phyloP scores from a whole-genome alignment of 2,113 vertebrate genomes.

The mouse (Mus musculus) region DNA sequence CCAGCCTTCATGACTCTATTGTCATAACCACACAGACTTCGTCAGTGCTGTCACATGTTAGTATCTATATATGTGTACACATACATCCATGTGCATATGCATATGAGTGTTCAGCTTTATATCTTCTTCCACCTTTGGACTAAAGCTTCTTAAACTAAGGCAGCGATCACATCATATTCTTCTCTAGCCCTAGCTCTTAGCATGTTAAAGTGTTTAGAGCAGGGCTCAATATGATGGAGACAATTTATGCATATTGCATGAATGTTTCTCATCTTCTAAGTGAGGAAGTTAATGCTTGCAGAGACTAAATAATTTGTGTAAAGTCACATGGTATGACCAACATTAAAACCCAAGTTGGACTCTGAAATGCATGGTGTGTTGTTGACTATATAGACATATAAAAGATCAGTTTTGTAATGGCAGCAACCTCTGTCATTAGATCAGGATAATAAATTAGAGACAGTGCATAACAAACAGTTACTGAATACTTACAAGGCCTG shows the following conservation, averaged over 20 bases:
- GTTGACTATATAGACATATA: slow-evolving; percentile 11
- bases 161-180: neutral
- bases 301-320: slow-evolving; percentile 9
- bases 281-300: neutral
- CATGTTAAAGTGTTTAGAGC: neutral
- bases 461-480: neutral
- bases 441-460: slow-evolving; percentile 43
- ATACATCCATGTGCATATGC: neutral
- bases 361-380: neutral
- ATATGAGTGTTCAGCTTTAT: neutral
- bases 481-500: neutral
- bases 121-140: neutral
- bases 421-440: slow-evolving; percentile 27
- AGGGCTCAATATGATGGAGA: neutral
- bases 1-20: neutral
- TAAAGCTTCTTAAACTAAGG: neutral
- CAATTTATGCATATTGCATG: slow-evolving; percentile 26
- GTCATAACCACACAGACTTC: neutral
- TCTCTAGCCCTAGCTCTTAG: neutral
- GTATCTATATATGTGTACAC: neutral
- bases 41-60: neutral
- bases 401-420: slow-evolving; percentile 52
- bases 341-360: slow-evolving; percentile 3
- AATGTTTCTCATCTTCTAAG: neutral
- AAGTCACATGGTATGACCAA: neutral